Evolutionary conservation across 2,113 vertebrate species (phyloP).

Genomic region (Pelecanoides urinatrix): DNA sequence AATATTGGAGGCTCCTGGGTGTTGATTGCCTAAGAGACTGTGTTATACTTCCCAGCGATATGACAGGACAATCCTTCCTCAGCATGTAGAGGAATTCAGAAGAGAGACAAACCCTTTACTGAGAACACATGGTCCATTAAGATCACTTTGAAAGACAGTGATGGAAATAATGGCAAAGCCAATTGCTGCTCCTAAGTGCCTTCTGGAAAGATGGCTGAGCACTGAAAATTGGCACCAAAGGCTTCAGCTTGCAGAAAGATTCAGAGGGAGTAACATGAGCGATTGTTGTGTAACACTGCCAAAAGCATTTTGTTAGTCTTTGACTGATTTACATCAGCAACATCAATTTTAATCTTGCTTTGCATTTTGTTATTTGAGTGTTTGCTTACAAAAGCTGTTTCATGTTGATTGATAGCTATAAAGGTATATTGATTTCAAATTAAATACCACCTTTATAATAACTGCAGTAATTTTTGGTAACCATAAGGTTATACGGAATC

Average conservation of each 20-base stretch:
- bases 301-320: neutral
- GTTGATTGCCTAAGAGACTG: neutral
- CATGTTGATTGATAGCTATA: neutral
- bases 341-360: neutral
- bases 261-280: neutral
- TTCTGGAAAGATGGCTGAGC: neutral
- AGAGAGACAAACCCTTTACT: neutral
- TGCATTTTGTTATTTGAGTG: neutral
- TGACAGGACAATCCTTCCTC: neutral
- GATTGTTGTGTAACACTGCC: neutral
- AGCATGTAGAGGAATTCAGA: neutral
- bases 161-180: conserved; percentile 7
- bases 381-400: neutral
- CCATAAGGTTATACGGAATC: neutral
- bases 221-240: neutral
- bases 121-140: neutral
- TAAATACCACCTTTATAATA: neutral
- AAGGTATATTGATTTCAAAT: neutral
- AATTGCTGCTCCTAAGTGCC: conserved; percentile 14
- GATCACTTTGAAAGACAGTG: neutral
- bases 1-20: neutral
- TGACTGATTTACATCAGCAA: neutral
- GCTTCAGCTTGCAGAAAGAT: neutral
- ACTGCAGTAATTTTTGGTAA: neutral
- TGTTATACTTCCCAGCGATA: neutral